A percentile compares a stretch with the other conserved stretches of the same genome.
Evolutionary conservation across 1,140 invertebrate genomes (phyloP).

Genomic region (Grapholita molesta): DNA sequence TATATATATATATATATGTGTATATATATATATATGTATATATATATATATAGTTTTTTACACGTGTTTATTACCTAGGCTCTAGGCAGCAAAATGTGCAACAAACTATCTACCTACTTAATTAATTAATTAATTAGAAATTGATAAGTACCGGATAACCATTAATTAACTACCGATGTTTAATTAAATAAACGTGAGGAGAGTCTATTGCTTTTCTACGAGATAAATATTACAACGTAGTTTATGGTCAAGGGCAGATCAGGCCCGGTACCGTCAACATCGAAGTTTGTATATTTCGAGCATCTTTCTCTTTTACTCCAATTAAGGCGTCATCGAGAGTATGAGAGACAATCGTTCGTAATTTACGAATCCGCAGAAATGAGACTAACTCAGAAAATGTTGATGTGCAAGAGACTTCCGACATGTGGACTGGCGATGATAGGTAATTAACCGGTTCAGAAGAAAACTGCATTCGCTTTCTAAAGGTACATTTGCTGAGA

Average conservation of each 20-base stretch:
- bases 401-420: background rate
- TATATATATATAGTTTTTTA: background rate
- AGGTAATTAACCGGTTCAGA: conserved; percentile 42
- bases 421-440: conserved; percentile 19
- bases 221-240: background rate
- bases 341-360: too few relatives aligned
- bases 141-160: background rate
- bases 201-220: background rate
- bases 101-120: background rate
- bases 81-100: conserved; percentile 20
- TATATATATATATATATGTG: background rate
- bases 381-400: background rate
- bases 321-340: too few relatives aligned
- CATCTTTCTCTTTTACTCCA: too few relatives aligned
- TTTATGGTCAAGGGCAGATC: background rate
- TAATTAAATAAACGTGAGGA: background rate
- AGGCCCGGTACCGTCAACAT: too few relatives aligned
- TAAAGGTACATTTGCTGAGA: conserved; percentile 16
- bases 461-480: conserved; percentile 57
- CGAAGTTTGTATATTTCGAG: too few relatives aligned
- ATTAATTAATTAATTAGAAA: background rate
- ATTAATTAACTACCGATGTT: conserved; percentile 25
- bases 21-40: background rate
- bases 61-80: background rate
- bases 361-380: too few relatives aligned